These are phyloP conservation scores for Drosophila leontia DNA, from an alignment of 1,140 invertebrate species.

Conservation along the genomic window DNA sequence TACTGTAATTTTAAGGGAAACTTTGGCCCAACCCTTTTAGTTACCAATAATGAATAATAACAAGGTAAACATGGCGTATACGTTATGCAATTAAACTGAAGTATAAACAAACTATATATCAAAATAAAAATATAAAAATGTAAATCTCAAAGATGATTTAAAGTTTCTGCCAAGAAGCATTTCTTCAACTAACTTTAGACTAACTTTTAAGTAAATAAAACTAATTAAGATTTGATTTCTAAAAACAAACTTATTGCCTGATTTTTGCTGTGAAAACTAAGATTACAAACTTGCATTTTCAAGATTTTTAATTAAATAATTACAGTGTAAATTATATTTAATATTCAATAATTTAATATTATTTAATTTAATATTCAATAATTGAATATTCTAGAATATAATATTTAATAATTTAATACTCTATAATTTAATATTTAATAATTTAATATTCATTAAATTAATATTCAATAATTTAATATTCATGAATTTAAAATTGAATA, in stretches of 20 bases:
- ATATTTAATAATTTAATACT: background rate
- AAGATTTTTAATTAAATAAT: no score
- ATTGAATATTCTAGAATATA: background rate
- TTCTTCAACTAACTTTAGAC: no score
- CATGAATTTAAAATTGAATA: no score
- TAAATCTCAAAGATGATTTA: background rate
- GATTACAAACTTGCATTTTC: no score
- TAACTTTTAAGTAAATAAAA: background rate
- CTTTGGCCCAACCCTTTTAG: constrained; percentile 23
- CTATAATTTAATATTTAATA: background rate
- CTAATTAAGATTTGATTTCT: no score
- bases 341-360: no score
- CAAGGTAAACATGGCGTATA: constrained; percentile 8
- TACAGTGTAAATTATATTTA: no score
- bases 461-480: background rate
- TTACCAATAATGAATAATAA: constrained; percentile 33
- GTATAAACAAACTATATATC: background rate
- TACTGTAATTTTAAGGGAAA: constrained; percentile 24
- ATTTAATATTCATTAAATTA: background rate
- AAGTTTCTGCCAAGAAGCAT: no score
- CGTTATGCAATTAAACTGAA: background rate
- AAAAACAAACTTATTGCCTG: no score
- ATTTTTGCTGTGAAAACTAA: no score
- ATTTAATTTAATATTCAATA: background rate
- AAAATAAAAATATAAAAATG: background rate